phyloP scores from a whole-genome alignment of 1,140 invertebrate genomes.

The Papilio helenus region DNA sequence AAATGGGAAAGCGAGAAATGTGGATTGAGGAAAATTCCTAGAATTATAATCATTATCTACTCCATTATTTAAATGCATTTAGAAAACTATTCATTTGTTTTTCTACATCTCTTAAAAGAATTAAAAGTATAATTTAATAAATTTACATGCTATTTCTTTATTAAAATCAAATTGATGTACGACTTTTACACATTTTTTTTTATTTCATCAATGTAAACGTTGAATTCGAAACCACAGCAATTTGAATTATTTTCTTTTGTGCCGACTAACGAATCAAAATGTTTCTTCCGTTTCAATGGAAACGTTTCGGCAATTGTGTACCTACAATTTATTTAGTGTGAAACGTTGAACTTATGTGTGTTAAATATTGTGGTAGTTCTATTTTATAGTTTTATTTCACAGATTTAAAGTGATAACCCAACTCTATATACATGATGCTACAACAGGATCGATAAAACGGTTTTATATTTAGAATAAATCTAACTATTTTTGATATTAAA shows the following conservation, averaged over 20 bases:
- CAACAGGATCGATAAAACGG: no score
- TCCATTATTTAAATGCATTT: conserved; percentile 18
- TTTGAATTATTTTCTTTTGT: conserved; percentile 76
- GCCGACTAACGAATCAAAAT: conserved; percentile 72
- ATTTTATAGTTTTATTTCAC: no score
- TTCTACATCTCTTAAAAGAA: not conserved
- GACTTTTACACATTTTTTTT: not conserved
- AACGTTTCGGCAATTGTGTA: conserved; percentile 20
- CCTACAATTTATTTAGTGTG: not conserved
- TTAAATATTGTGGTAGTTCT: not conserved
- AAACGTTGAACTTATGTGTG: conserved; percentile 34
- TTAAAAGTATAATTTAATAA: not conserved
- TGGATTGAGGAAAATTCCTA: conserved; percentile 3
- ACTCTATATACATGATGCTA: no score
- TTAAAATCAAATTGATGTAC: not conserved
- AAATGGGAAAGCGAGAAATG: not conserved
- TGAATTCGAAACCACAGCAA: conserved; percentile 63
- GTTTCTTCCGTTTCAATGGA: conserved; percentile 64
- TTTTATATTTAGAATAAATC: no score
- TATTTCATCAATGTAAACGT: conserved; percentile 69
- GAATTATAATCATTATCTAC: conserved; percentile 5
- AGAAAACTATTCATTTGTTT: not conserved
- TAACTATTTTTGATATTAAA: no score
- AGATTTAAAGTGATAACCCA: no score
- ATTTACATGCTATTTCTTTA: not conserved